Base-by-base conservation (phyloP, 2,797 vertebrate genomes). In the Microctenopoma steveboyesi region DNA sequence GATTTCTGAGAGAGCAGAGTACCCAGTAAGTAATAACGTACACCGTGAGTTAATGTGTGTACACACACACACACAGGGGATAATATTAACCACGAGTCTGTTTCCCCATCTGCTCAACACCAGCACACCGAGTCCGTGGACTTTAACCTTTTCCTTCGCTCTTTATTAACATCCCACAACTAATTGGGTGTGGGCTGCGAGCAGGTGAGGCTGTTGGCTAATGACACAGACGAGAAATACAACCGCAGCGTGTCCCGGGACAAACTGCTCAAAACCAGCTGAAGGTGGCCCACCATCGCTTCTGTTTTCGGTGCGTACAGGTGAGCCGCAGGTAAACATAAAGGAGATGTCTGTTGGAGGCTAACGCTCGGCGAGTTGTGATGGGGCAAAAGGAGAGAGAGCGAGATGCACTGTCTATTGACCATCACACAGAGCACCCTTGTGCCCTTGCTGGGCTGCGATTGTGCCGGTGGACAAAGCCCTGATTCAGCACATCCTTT, bases 401-500 rank as follows among this genome's bases (percentile, higher is more conserved):
- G 80, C 74, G 81, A 89, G 91, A 92, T 93, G 89, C 87, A 82
- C 90, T 82, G 88, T 91, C 90, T 87, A 88, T 91, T 93, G 91
- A 92, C 86, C 85, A 84, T 82, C 79, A 84, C 87, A 95, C 93
- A 95, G 93, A 92, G 93, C 89, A 71, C 92, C 93, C 93, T 95
- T 95, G 93, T 95, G 91, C 91, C 93, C 92, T 92, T 84, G 86
- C 89, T 57, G 84, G 90, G 88, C 83, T 81, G 75, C 77, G 88
- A 94, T 92, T 93, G 90, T 93, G 91, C 90, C 86, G 74, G 76
- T 48, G 87, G 92, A 95, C 94, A 95, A 95, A 95, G 94, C 88
- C 81, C 85, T 93, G 93, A 95, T 95, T 95, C 94, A 95, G 94
- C 90, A 92, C 89, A 91, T 94, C 92, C 87, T 90, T 91, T 89